Evolutionary conservation across 2,797 vertebrate species (phyloP).

Genomic region (Rallus crepitans): DNA sequence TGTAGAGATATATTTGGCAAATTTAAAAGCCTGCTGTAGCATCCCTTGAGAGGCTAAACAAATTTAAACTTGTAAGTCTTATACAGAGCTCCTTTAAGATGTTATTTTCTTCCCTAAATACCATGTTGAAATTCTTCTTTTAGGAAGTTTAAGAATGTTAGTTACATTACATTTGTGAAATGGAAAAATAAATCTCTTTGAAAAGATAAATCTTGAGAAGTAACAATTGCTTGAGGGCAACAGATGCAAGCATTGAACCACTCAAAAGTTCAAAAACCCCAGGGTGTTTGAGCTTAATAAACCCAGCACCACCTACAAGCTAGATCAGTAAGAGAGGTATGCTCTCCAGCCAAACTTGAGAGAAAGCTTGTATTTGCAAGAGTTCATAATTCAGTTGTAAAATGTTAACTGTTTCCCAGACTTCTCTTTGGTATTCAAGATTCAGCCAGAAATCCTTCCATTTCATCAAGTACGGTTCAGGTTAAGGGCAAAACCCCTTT

Average conservation of each 20-base stretch:
- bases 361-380: background rate
- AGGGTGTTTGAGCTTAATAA: background rate
- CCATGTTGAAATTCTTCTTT: background rate
- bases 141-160: background rate
- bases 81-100: background rate
- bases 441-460: background rate
- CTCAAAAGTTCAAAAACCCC: background rate
- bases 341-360: background rate
- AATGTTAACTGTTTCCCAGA: constrained; percentile 15
- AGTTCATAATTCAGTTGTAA: constrained; percentile 13
- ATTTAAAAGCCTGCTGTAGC: background rate
- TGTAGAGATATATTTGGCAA: background rate
- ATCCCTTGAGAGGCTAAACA: background rate
- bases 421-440: background rate
- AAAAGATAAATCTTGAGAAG: background rate
- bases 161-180: background rate
- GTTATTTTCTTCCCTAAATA: background rate
- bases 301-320: background rate
- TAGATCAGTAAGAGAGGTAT: background rate
- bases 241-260: background rate
- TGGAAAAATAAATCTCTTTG: background rate
- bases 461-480: background rate
- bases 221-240: background rate
- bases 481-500: background rate
- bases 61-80: background rate